A percentile compares a stretch with the other conserved stretches of the same genome.
phyloP scores from a whole-genome alignment of 2,888 invertebrate species.

The Tribolium freemani region DNA sequence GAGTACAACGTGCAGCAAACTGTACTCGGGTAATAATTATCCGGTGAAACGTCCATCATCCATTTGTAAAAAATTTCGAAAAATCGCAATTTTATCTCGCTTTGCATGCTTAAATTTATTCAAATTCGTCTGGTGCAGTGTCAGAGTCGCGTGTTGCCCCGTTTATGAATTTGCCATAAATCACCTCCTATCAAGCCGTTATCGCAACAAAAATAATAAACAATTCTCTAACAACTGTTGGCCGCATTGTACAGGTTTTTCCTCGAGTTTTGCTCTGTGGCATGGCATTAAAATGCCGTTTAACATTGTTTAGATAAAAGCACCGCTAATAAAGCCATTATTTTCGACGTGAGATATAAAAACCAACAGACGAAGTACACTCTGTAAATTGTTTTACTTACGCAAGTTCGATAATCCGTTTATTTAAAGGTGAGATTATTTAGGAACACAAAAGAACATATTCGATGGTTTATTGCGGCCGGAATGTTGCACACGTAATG shows the following conservation, averaged over 20 bases:
- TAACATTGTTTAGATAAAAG: conserved; percentile 41
- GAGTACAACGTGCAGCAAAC: conserved; percentile 20
- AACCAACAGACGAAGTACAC: neutral
- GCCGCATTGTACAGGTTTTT: conserved; percentile 39
- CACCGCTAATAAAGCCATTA: conserved; percentile 41
- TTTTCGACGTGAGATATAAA: conserved; percentile 13
- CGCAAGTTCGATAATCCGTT: conserved; percentile 11
- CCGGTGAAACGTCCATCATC: conserved; percentile 15
- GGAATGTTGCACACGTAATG: conserved; percentile 16
- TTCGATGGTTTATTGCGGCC: conserved; percentile 4
- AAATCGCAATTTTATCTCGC: conserved; percentile 25
- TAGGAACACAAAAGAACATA: conserved; percentile 9
- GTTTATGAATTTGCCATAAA: conserved; percentile 34
- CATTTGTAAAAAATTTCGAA: neutral
- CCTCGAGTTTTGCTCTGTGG: conserved; percentile 31
- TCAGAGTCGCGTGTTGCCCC: conserved; percentile 30
- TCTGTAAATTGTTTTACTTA: conserved; percentile 7
- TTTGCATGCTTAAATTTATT: conserved; percentile 37
- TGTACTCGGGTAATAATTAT: conserved; percentile 23
- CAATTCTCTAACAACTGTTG: conserved; percentile 40
- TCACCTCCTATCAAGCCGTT: conserved; percentile 33
- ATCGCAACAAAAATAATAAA: conserved; percentile 41
- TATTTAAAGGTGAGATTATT: conserved; percentile 1
- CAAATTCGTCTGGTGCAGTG: conserved; percentile 18
- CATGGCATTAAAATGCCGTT: conserved; percentile 42